A percentile compares a stretch with the other conserved stretches of the same genome.
Conservation (phyloP, 2,888 invertebrate species). For the Pristionchus japonicus region DNA sequence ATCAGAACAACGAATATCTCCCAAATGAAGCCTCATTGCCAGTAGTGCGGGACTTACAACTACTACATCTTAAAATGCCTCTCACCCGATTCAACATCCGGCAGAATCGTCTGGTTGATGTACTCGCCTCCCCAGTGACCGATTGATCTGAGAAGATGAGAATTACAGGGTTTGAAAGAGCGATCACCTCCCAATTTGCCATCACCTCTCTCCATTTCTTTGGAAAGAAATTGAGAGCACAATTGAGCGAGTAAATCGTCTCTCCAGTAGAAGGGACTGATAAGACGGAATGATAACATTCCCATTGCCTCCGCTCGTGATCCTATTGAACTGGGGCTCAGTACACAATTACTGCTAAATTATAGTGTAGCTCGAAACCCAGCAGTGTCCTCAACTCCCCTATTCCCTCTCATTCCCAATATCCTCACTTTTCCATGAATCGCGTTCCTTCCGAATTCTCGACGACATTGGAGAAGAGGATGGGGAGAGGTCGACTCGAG, state of each 20-base stretch:
- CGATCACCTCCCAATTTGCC: not conserved
- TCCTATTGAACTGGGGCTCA: not conserved
- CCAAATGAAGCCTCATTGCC: not conserved
- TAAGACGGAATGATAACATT: not conserved
- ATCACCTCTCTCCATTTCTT: not conserved
- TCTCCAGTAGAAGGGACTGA: not conserved
- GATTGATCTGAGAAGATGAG: conserved; percentile 38
- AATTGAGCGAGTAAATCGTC: not conserved
- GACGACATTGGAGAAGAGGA: conserved; percentile 56
- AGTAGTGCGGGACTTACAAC: not conserved
- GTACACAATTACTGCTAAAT: not conserved
- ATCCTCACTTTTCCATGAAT: conserved; percentile 47
- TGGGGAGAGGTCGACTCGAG: conserved; percentile 50
- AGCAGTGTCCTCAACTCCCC: too few species aligned
- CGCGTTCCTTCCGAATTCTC: conserved; percentile 10
- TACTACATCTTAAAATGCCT: too few species aligned
- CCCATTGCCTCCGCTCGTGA: not conserved
- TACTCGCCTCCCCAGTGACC: conserved; percentile 50
- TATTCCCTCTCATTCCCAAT: not conserved
- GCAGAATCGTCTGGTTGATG: conserved; percentile 50
- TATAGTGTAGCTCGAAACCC: too few species aligned
- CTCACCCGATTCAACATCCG: conserved; percentile 26
- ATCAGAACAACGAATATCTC: not conserved
- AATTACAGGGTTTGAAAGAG: not conserved
- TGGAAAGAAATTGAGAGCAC: not conserved